Percentiles rank a stretch among this genome's conserved stretches.
These are phyloP conservation scores for Drosophila azteca DNA, from an alignment of 1,140 invertebrate genomes.

Conservation along the genomic window DNA sequence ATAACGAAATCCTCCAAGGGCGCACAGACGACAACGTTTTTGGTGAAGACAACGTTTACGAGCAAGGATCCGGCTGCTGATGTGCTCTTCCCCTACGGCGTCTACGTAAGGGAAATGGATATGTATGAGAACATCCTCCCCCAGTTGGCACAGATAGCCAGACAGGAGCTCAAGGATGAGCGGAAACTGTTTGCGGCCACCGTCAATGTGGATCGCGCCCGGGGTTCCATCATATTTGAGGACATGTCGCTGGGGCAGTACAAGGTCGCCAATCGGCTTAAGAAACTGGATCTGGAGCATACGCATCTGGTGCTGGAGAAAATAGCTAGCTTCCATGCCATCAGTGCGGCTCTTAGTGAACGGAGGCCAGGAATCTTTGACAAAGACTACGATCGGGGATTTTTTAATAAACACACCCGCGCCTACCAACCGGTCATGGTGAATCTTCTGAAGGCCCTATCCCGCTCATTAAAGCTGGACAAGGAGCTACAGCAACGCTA, in stretches of 20 bases:
- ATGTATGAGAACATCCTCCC: constrained; percentile 70
- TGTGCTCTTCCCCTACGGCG: constrained; percentile 51
- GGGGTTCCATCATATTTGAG: constrained; percentile 64
- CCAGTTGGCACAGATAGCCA: constrained; percentile 46
- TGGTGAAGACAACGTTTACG: constrained; percentile 62
- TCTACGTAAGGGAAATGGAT: constrained; percentile 64
- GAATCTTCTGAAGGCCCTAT: constrained; percentile 43
- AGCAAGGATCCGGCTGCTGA: constrained; percentile 40
- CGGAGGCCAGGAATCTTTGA: constrained; percentile 40
- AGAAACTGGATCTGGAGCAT: constrained; percentile 84
- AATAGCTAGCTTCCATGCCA: constrained; percentile 86
- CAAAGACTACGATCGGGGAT: constrained; percentile 61
- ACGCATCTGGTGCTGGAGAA: constrained; percentile 84
- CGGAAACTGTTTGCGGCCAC: constrained; percentile 70
- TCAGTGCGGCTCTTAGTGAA: constrained; percentile 47
- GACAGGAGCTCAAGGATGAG: constrained; percentile 42
- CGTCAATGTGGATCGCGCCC: constrained; percentile 58
- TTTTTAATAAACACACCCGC: constrained; percentile 59
- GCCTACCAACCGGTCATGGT: constrained; percentile 43
- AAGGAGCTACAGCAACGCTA: constrained; percentile 42
- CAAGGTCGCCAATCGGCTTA: constrained; percentile 84
- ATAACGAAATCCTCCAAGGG: neutral
- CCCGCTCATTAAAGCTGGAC: constrained; percentile 43
- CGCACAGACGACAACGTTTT: constrained; percentile 23
- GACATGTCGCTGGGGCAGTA: constrained; percentile 84